Evolutionary conservation across 2,113 vertebrate genomes (phyloP), one percentile per base, ranked within the genome.

Genomic region (Microcebus tavaratra): DNA sequence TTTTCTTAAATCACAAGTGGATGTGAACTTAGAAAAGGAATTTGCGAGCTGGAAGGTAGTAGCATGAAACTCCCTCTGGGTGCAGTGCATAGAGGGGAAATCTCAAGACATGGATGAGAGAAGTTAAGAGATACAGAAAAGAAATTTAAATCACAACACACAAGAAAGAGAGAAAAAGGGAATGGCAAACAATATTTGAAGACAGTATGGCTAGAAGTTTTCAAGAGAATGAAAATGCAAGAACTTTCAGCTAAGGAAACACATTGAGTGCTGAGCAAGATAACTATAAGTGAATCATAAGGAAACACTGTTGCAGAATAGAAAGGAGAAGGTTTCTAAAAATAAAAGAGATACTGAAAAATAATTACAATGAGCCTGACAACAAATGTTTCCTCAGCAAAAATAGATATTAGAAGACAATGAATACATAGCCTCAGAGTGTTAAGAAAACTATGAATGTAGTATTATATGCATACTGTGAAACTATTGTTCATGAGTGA

Each of bases 381-480:
- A 6, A 21, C 73, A 13, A 34, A 68, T 1, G 3, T 85, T 55
- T 73, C 65, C 48, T 65, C 25, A 0, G 2, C 25, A 20, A 34
- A 23, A 13, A 15, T 1, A 36, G 31, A 45, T 18, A 6, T 31
- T 11, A 39, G 86, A 70, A 65, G 55, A 39, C 20, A 63, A 34
- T 27, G 72, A 65, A 12, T 6, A 39, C 36, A 23, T 13, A 21
- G 29, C n/a, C 45, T 70, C n/a, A 1, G 4, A 73, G 45, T 7
- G 45, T n/a, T 27, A 8, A 34, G 88, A 25, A 48, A 23, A 2
- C 39, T 4, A 11, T 2, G 31, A 27, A 12, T 3, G 1, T 4
- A 2, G 17, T 12, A 27, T 45, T 17, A 13, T 0, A 10, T 0
- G 12, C 23, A 8, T 31, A 29, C 53, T 50, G 31, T 3, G 63